Conservation (phyloP, 2,888 invertebrate genomes). For the Drosophila demipolita region DNA sequence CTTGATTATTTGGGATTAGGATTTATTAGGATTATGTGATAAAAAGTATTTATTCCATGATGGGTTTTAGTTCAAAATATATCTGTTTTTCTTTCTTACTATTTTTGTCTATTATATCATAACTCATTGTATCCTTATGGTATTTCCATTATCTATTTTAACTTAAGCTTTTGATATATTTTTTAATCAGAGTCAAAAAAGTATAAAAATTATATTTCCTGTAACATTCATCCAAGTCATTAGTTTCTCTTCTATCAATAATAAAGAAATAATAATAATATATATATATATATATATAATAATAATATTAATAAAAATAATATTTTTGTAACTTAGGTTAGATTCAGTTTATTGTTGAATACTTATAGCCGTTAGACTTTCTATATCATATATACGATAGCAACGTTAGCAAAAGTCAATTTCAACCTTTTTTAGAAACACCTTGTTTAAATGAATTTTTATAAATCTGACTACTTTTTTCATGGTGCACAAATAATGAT, state of each 20-base stretch:
- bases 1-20: no score
- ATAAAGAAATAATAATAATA: neutral
- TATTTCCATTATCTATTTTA: neutral
- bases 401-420: neutral
- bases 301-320: neutral
- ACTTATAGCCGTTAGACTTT: neutral
- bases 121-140: neutral
- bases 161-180: neutral
- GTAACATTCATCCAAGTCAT: neutral
- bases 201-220: neutral
- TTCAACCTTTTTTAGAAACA: neutral
- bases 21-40: fast-evolving
- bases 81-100: neutral
- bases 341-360: neutral
- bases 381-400: neutral
- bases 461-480: neutral
- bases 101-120: neutral
- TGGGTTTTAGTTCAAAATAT: neutral
- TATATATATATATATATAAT: neutral
- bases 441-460: neutral
- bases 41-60: neutral
- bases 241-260: neutral
- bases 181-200: neutral
- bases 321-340: neutral
- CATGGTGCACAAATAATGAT: neutral